phyloP scores from a whole-genome alignment of 64 coral and sea anemone species.

The Astreopora myriophthalma region DNA sequence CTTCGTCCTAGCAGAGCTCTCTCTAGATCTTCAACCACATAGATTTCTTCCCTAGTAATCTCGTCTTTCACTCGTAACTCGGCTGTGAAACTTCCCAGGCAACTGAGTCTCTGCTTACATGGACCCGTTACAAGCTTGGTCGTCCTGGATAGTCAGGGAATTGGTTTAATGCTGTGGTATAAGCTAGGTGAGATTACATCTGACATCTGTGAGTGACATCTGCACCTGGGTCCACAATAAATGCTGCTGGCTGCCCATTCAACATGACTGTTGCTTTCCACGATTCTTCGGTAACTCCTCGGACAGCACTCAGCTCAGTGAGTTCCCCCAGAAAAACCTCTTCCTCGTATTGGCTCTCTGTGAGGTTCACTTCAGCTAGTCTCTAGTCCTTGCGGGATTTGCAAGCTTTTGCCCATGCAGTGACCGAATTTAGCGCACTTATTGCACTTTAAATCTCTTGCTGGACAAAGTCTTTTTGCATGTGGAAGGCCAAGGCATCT shows the following conservation, averaged over 20 bases:
- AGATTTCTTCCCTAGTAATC: too few species aligned
- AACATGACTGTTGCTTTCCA: not conserved
- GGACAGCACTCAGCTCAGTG: not conserved
- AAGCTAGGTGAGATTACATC: too few species aligned
- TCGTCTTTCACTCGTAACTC: too few species aligned
- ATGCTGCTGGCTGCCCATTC: not conserved
- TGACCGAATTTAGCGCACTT: not conserved
- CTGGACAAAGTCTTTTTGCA: constrained; percentile 13
- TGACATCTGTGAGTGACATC: too few species aligned
- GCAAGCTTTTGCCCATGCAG: constrained; percentile 22
- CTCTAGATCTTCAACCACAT: too few species aligned
- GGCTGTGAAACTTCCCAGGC: too few species aligned
- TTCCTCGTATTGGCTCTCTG: not conserved
- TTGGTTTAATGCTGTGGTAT: too few species aligned
- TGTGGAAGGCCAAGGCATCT: not conserved
- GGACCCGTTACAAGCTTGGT: too few species aligned
- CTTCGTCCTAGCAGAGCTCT: too few species aligned
- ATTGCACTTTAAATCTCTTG: not conserved
- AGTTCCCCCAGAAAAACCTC: constrained; percentile 1
- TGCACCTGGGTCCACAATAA: too few species aligned
- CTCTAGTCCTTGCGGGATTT: not conserved
- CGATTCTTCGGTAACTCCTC: not conserved
- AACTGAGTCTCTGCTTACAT: too few species aligned
- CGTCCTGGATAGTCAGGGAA: too few species aligned
- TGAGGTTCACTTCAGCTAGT: not conserved